phyloP scores from a whole-genome alignment of 2,888 invertebrate genomes.

The Vannuccia rotundouncinata region DNA sequence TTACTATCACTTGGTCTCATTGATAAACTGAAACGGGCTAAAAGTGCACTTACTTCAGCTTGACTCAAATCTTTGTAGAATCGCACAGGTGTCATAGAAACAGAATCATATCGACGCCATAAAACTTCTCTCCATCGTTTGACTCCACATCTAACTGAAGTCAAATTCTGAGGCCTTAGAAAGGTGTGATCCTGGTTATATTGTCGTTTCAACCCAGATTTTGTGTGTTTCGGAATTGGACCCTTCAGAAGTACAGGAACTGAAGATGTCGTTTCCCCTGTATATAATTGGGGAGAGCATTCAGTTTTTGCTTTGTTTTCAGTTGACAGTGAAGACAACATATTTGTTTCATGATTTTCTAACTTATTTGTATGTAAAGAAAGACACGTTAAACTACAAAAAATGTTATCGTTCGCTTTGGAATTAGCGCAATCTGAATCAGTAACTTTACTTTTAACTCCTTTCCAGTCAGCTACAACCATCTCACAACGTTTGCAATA shows the following conservation, averaged over 20 bases:
- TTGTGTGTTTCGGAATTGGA: neutral
- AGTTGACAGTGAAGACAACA: neutral
- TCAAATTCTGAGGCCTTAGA: neutral
- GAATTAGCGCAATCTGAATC: neutral
- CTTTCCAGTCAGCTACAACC: neutral
- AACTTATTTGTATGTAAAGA: neutral
- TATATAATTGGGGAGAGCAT: neutral
- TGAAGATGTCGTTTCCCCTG: neutral
- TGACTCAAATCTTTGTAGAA: neutral
- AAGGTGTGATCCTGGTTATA: neutral
- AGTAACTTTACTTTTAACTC: neutral
- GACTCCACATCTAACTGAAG: neutral
- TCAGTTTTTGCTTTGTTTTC: neutral
- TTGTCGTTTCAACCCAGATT: neutral
- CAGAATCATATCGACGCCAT: constrained; percentile 17
- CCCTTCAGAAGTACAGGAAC: neutral
- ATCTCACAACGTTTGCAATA: neutral
- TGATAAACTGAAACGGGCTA: neutral
- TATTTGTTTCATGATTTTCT: neutral
- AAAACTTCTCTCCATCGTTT: neutral
- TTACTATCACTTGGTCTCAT: constrained; percentile 46
- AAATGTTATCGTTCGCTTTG: neutral
- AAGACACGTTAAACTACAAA: neutral
- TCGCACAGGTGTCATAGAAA: neutral
- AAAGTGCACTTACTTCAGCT: neutral